Percentiles rank a stretch among this genome's conserved stretches.
Conservation (phyloP, 1,140 invertebrate genomes). For the Aphaenogaster rudis region DNA sequence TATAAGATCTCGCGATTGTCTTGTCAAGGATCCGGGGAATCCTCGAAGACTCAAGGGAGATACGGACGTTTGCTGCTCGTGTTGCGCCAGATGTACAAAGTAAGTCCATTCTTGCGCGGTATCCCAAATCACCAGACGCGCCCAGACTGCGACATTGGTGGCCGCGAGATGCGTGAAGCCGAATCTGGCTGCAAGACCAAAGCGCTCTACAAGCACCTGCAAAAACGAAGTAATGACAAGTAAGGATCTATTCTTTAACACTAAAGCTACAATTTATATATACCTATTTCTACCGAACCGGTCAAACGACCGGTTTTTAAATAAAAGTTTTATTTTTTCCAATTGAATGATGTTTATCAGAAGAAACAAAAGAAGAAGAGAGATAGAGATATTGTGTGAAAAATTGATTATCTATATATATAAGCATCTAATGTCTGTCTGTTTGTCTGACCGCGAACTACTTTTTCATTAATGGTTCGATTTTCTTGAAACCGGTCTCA, state of each 20-base stretch:
- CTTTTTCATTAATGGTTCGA: no score
- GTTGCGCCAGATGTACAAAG: slow-evolving; percentile 86
- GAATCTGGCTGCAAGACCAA: slow-evolving; percentile 87
- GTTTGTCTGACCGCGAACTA: no score
- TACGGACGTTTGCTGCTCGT: slow-evolving; percentile 73
- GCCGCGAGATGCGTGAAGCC: slow-evolving; percentile 89
- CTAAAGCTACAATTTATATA: no score
- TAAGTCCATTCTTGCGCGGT: slow-evolving; percentile 88
- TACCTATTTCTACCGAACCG: no score
- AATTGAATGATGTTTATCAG: no score
- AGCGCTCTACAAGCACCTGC: slow-evolving; percentile 88
- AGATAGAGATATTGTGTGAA: no score
- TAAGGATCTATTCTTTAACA: background rate
- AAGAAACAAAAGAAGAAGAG: no score
- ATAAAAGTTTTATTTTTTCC: no score
- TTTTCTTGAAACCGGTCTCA: no score
- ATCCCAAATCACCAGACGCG: slow-evolving; percentile 89
- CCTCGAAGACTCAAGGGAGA: slow-evolving; percentile 85
- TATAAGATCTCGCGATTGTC: slow-evolving; percentile 77
- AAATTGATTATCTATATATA: no score
- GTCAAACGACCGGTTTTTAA: no score
- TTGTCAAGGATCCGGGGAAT: slow-evolving; percentile 84
- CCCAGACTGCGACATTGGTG: slow-evolving; percentile 89
- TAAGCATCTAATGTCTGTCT: no score
- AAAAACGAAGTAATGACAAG: background rate